phyloP scores from a whole-genome alignment of 2,888 invertebrate species.

The Volucella bombylans region DNA sequence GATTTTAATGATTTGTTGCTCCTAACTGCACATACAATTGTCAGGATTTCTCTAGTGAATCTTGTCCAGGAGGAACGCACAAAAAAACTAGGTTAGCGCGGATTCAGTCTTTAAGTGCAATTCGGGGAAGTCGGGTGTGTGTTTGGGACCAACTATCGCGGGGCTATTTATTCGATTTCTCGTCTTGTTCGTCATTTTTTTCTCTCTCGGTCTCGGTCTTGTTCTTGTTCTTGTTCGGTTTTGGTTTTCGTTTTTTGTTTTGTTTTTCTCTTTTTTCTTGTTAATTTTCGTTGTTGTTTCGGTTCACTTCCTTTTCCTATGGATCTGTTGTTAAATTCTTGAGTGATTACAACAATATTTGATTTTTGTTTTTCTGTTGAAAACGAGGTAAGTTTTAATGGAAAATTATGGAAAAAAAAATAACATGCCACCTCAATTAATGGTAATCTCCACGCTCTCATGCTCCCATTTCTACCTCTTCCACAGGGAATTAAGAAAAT shows the following conservation, averaged over 20 bases:
- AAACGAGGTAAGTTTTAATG: slow-evolving; percentile 7
- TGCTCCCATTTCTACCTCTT: background rate
- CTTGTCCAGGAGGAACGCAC: slow-evolving; percentile 9
- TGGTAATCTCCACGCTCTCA: background rate
- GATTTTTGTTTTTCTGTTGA: background rate
- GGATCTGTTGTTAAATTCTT: slow-evolving; percentile 48
- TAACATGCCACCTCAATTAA: background rate
- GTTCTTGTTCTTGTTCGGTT: slow-evolving; percentile 28
- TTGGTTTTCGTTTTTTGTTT: slow-evolving; percentile 4
- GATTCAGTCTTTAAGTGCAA: slow-evolving; percentile 81
- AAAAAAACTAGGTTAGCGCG: slow-evolving; percentile 65
- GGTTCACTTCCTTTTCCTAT: slow-evolving; percentile 33
- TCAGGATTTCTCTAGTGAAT: slow-evolving; percentile 7
- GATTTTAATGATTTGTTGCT: slow-evolving; percentile 59
- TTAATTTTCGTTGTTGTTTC: slow-evolving; percentile 52
- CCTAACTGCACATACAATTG: slow-evolving; percentile 36
- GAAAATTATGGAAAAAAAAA: background rate
- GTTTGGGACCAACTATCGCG: slow-evolving; percentile 54
- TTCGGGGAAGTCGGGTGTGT: slow-evolving; percentile 81
- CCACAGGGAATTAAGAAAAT: slow-evolving; percentile 3
- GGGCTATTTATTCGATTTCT: slow-evolving; percentile 36
- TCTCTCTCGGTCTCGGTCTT: slow-evolving; percentile 43
- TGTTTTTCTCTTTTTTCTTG: slow-evolving; percentile 3
- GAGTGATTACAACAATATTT: slow-evolving; percentile 44
- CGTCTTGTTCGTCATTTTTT: slow-evolving; percentile 48